Evolutionary conservation across 1,140 invertebrate species (phyloP).

Genomic region (Nomia melanderi): DNA sequence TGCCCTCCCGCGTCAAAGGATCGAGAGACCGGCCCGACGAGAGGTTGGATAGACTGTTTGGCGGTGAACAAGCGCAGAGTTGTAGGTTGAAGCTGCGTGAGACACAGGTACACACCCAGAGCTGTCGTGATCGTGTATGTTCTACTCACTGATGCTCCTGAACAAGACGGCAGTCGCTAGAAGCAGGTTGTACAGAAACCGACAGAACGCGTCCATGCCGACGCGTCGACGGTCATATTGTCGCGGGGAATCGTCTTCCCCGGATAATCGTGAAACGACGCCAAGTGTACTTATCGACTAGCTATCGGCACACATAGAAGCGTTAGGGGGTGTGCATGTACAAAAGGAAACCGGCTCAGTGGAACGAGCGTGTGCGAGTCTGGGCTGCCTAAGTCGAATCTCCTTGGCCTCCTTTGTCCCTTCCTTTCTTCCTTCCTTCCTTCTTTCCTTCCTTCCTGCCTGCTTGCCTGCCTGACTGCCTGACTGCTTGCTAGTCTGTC

Average conservation of each 20-base stretch:
- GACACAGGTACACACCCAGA: not conserved
- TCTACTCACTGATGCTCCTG: constrained; percentile 73
- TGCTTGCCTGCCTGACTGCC: too few relatives aligned
- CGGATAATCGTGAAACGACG: constrained; percentile 46
- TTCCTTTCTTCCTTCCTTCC: constrained; percentile 51
- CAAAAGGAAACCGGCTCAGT: not conserved
- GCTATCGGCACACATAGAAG: constrained; percentile 12
- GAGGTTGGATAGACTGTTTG: constrained; percentile 5
- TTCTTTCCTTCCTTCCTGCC: too few relatives aligned
- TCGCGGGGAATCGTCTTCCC: constrained; percentile 29
- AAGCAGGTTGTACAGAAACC: constrained; percentile 68
- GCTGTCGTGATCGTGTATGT: not conserved
- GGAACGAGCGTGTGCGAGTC: constrained; percentile 27
- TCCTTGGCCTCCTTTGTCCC: constrained; percentile 71
- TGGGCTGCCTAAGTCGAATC: constrained; percentile 62
- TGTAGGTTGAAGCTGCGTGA: constrained; percentile 9
- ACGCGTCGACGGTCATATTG: constrained; percentile 66
- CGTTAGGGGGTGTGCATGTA: not conserved
- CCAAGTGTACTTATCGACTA: constrained; percentile 43
- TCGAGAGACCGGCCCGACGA: too few relatives aligned
- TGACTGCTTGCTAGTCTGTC: too few relatives aligned
- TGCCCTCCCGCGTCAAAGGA: too few relatives aligned
- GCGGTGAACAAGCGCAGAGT: not conserved
- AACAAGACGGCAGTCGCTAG: constrained; percentile 64
- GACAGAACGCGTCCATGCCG: constrained; percentile 68